Conservation (phyloP, 2,888 invertebrate species). For the Cephus nigrinus region DNA sequence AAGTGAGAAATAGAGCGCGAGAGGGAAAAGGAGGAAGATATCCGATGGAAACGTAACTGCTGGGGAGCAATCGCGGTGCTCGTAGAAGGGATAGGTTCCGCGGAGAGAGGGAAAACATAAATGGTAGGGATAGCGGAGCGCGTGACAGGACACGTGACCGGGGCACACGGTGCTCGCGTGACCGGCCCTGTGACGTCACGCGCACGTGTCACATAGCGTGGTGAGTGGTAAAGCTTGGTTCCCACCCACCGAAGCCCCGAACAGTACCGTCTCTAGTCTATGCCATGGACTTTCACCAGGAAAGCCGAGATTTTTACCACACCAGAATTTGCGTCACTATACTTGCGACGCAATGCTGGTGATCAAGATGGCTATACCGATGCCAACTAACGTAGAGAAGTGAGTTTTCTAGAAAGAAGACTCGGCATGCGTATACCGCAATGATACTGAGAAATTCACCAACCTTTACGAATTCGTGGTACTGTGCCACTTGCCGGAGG, state of each 20-base stretch:
- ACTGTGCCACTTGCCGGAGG: too few species aligned
- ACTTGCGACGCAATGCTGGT: background rate
- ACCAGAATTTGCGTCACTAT: constrained; percentile 6
- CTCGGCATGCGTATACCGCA: too few species aligned
- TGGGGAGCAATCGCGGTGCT: too few species aligned
- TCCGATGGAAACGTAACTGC: too few species aligned
- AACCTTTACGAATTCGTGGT: too few species aligned
- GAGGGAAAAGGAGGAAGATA: background rate
- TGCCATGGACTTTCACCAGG: constrained; percentile 47
- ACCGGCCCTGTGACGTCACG: constrained; percentile 64
- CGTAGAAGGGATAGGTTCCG: too few species aligned
- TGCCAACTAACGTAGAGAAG: too few species aligned
- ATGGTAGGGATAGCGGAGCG: constrained; percentile 39
- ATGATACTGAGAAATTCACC: too few species aligned
- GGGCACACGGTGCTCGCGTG: constrained; percentile 65
- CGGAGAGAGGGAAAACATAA: constrained; percentile 22
- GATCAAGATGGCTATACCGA: too few species aligned
- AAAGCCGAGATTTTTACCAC: constrained; percentile 31
- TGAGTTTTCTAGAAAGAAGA: too few species aligned
- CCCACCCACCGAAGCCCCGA: constrained; percentile 29
- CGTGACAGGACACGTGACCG: constrained; percentile 65
- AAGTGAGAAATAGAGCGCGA: background rate
- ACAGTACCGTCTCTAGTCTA: constrained; percentile 47
- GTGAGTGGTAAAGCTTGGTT: constrained; percentile 38
- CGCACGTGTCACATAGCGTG: constrained; percentile 66